Evolutionary conservation across 2,888 invertebrate genomes (phyloP).

Genomic region (Papilio elwesi): DNA sequence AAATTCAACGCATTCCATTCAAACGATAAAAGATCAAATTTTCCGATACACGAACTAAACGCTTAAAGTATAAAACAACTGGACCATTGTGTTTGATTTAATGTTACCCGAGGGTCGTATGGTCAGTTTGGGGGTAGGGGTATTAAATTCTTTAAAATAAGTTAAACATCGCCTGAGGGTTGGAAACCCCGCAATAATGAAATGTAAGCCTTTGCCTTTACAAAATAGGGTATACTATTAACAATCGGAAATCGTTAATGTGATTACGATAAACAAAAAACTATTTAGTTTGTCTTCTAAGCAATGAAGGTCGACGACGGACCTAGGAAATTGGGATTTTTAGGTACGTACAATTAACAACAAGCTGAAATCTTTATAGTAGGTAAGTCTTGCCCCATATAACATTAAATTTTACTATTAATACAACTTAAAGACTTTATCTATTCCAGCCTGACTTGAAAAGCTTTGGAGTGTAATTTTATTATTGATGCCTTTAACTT

Average conservation of each 20-base stretch:
- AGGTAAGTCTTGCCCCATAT: no score
- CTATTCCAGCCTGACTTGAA: no score
- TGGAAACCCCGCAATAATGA: conserved; percentile 55
- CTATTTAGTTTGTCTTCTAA: neutral
- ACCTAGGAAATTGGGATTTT: no score
- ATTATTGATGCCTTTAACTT: no score
- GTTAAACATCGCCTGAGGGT: conserved; percentile 67
- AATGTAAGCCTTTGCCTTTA: conserved; percentile 52
- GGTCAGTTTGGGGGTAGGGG: conserved; percentile 64
- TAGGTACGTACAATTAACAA: no score
- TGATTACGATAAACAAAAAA: conserved; percentile 10
- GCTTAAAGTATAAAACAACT: conserved; percentile 61
- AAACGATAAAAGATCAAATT: conserved; percentile 65
- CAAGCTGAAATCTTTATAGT: no score
- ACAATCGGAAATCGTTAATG: neutral
- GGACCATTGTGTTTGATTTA: conserved; percentile 67
- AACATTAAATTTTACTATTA: no score
- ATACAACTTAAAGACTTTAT: no score
- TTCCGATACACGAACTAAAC: conserved; percentile 67
- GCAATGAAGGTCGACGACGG: neutral
- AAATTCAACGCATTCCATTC: conserved; percentile 65
- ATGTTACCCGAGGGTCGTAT: conserved; percentile 63
- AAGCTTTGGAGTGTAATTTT: no score
- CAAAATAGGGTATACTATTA: conserved; percentile 34
- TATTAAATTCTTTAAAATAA: conserved; percentile 76